A percentile compares a stretch with the other conserved stretches of the same genome.
phyloP scores from a whole-genome alignment of 2,797 vertebrate genomes.

The Setipinna tenuifilis region DNA sequence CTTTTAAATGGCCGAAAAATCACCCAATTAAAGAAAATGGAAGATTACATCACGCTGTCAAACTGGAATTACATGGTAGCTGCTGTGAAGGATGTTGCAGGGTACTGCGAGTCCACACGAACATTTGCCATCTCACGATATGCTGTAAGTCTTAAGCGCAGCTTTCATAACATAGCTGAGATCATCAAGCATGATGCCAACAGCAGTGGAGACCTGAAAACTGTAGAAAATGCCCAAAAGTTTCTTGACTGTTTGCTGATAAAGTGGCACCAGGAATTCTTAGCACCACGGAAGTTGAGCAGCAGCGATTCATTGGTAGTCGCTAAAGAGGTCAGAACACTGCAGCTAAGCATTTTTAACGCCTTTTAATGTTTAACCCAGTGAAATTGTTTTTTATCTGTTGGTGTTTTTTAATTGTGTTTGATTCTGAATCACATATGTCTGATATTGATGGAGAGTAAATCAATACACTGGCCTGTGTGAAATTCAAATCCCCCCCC shows the following conservation, averaged over 20 bases:
- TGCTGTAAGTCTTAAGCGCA: neutral
- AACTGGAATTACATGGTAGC: neutral
- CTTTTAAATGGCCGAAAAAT: conserved; percentile 8
- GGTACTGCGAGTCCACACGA: neutral
- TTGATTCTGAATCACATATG: too few relatives aligned
- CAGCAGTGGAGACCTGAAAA: neutral
- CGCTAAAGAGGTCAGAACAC: neutral
- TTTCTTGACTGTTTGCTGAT: neutral
- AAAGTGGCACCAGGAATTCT: neutral
- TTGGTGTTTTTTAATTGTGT: too few relatives aligned
- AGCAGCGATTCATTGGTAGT: neutral
- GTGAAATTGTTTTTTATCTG: too few relatives aligned
- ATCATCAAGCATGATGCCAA: neutral
- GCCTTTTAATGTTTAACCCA: too few relatives aligned
- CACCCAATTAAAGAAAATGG: neutral
- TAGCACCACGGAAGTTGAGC: neutral
- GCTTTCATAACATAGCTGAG: neutral
- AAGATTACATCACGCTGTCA: neutral
- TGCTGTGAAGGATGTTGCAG: conserved; percentile 1
- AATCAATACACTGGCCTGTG: too few relatives aligned
- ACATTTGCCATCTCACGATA: neutral
- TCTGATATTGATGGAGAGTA: too few relatives aligned
- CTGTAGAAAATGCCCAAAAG: neutral
- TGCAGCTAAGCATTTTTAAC: too few relatives aligned
- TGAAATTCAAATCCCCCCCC: too few relatives aligned